Base-by-base conservation (phyloP, 2,888 invertebrate species). In the Patella caerulea region DNA sequence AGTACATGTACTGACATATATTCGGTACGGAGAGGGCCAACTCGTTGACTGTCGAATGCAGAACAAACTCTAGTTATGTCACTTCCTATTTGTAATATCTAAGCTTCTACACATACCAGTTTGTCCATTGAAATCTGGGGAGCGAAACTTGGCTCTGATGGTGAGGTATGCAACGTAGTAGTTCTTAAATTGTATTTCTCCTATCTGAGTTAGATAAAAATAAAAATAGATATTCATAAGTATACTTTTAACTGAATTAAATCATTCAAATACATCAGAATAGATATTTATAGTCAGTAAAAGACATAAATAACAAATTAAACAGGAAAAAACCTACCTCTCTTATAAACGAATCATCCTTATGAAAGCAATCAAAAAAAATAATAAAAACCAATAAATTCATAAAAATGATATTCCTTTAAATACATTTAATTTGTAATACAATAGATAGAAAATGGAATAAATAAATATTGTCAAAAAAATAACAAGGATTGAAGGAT, bases 121-220 rank as follows among this genome's bases (percentile, higher is more conserved):
- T n/a, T 78, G 78, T 72, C 81, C 79, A 56, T 77, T 79, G 4
- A 72, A 73, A 24, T 79, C 71, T 1, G 65, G 54, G 5, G 71
- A 29, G 12, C 82, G 81, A 72, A 85, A 85, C 79, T 88, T 89
- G 9, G 83, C 87, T 76, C 84, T 86, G 19, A 91, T 79, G 19
- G 89, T 87, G 17, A 91, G 71, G 53, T 84, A 83, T 2, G 89
- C 89, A 34, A 87, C 88, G 82, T 91, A 90, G 81, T 83, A 88
- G 80, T 91, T 91, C 81, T 89, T 88, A 80, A 91, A 90, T 52
- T 87, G 86, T 34, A 91, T 87, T 79, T 90, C 90, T 56, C 87
- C 88, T 75, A 91, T 84, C 89, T 91, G 81, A 69, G 79, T 80
- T 72, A 24, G 56, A 69, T 15, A 14, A 52, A 74, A 55, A 15